Base-by-base conservation (phyloP, 1,140 invertebrate species). In the Drosophila bifasciata region DNA sequence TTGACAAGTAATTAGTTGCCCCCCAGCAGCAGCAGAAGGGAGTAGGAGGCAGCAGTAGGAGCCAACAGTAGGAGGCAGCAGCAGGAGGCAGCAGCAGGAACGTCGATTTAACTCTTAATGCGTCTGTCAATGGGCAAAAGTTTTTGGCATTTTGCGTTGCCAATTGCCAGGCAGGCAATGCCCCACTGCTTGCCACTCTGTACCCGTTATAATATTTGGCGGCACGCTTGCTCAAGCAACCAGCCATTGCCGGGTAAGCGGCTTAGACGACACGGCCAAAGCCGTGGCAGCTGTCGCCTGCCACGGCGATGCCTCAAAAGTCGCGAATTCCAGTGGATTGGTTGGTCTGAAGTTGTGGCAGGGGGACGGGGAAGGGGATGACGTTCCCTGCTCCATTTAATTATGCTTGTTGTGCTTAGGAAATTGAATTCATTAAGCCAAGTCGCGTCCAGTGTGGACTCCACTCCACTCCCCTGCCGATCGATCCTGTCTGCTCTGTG, bases 341-440 rank as follows among this genome's bases (percentile, higher is more conserved):
- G 32, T 25, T 36, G 9, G n/a, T 5, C 13, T 9, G 23, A 49
- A 28, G 21, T 19, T 16, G 21, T 13, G 15, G 44, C n/a, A 13
- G 15, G n/a, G 8, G 15, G 25, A 25, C 6, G 25, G 25, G 25
- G 25, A 7, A 25, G 25, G 25, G 25, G 25, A 5, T 2, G 23
- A 0, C 6, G 13, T 28, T 3, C 32, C 43, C 3, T 46, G 48
- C 39, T 64, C 32, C 46, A 40, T 67, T 67, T 55, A 68, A 68
- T 68, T 68, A 68, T 68, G 48, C 64, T 48, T 55, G 64, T 48
- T 67, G 49, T 67, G 64, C 64, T 55, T 55, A 55, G 55, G 49
- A 53, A 68, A 67, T 68, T 67, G 62, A 68, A 68, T 68, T 67
- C 50, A 63, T 68, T 67, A 68, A 23, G 61, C 64, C 36, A 66